Conservation (phyloP, 2,113 vertebrate genomes). For the Henicopernis longicauda region DNA sequence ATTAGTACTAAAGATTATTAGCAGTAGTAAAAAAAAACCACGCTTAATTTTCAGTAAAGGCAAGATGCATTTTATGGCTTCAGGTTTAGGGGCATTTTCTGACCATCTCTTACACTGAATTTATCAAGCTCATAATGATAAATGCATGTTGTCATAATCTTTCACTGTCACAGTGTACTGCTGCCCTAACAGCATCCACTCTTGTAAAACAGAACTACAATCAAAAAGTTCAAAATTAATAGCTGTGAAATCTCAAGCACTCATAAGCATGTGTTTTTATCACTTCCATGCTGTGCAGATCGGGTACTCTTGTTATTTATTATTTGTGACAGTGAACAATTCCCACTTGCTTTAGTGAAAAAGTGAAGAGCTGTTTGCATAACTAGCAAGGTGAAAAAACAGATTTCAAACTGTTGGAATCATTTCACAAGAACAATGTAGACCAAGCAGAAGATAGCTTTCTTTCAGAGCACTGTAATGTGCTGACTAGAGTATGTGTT, state of each 20-base stretch:
- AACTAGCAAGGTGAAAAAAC: conserved; percentile 38
- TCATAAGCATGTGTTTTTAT: conserved; percentile 59
- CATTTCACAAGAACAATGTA: neutral
- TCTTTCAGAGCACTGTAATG: neutral
- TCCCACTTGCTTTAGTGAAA: conserved; percentile 58
- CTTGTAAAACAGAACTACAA: conserved; percentile 56
- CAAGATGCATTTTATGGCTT: neutral
- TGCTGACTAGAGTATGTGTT: neutral
- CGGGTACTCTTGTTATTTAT: conserved; percentile 55
- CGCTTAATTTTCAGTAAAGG: neutral
- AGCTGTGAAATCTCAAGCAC: conserved; percentile 53
- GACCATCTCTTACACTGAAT: neutral
- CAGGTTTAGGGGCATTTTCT: conserved; percentile 1
- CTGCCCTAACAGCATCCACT: conserved; percentile 50
- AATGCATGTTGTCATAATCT: conserved; percentile 40
- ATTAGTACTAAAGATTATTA: neutral
- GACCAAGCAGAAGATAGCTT: neutral
- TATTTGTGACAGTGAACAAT: conserved; percentile 67
- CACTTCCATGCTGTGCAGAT: conserved; percentile 34
- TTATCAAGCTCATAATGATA: conserved; percentile 16
- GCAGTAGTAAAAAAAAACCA: neutral
- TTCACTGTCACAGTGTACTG: neutral
- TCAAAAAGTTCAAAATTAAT: conserved; percentile 69
- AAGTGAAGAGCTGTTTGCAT: conserved; percentile 62
- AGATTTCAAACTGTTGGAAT: conserved; percentile 18